Evolutionary conservation across 2,888 invertebrate genomes (phyloP).

Genomic region (Drosophila diplacantha): DNA sequence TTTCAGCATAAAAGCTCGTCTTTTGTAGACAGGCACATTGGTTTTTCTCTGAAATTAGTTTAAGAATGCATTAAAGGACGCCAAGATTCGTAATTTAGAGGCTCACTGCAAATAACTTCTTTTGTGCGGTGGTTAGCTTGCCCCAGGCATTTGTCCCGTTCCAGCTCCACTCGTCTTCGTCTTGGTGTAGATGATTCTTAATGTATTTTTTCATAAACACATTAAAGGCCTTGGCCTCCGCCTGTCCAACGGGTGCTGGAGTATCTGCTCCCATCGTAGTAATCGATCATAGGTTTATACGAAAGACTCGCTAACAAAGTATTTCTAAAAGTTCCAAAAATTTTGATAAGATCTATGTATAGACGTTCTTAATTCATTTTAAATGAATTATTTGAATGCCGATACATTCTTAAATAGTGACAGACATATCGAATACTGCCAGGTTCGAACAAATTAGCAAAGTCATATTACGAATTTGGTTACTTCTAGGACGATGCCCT

Average conservation of each 20-base stretch:
- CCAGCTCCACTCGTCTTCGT: neutral
- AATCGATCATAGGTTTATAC: neutral
- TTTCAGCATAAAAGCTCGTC: neutral
- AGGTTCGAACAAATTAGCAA: conserved; percentile 1
- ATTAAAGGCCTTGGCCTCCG: neutral
- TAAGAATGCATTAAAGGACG: neutral
- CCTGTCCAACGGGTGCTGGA: neutral
- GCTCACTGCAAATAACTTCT: conserved; percentile 9
- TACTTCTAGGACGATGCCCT: conserved; percentile 1
- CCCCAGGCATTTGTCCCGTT: conserved; percentile 12
- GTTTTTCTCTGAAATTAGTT: neutral
- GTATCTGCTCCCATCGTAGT: neutral
- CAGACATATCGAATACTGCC: neutral
- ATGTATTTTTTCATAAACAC: conserved; percentile 7
- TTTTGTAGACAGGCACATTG: accelerated
- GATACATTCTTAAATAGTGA: neutral
- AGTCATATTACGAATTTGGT: conserved; percentile 13
- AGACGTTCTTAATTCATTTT: neutral
- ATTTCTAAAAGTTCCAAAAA: neutral
- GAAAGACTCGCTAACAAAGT: neutral
- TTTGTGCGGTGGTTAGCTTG: conserved; percentile 4
- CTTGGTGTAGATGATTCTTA: neutral
- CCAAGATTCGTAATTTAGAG: neutral
- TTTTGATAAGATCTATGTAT: no score
- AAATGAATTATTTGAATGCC: neutral